Percentiles rank a stretch among this genome's conserved stretches.
Conservation (phyloP, 2,797 vertebrate genomes). For the Falco columbarius region DNA sequence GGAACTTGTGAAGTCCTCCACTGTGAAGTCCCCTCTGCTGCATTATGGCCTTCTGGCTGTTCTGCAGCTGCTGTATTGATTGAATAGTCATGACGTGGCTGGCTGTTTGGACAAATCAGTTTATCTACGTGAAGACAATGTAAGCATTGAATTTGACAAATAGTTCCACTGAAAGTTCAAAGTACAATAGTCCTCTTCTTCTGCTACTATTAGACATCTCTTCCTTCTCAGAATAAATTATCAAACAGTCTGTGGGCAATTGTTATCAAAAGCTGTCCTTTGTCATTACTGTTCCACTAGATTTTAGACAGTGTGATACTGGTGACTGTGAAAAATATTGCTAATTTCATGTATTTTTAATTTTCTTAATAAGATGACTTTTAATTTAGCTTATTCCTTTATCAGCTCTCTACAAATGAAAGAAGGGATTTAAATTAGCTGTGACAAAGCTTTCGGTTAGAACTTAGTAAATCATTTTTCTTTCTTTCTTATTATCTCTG, state of each 20-base stretch:
- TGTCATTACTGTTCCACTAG: background rate
- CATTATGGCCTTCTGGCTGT: background rate
- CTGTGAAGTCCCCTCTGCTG: background rate
- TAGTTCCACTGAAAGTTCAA: background rate
- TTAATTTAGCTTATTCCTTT: background rate
- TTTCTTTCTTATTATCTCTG: background rate
- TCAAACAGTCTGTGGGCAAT: background rate
- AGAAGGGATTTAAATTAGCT: background rate
- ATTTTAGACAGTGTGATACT: background rate
- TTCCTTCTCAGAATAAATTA: background rate
- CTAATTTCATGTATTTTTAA: background rate
- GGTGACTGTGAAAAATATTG: background rate
- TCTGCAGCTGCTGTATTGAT: constrained; percentile 45
- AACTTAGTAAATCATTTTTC: background rate
- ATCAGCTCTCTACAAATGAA: background rate
- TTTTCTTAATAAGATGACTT: background rate
- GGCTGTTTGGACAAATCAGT: constrained; percentile 14
- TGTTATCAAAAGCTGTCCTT: background rate
- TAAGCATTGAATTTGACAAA: constrained; percentile 24
- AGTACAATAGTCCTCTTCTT: background rate
- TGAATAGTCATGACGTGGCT: background rate
- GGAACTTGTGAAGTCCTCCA: background rate
- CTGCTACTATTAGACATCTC: background rate
- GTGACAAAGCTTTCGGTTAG: background rate
- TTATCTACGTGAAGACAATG: background rate